Evolutionary conservation across 2,113 vertebrate species (phyloP).

Genomic region (Lagopus leucura): DNA sequence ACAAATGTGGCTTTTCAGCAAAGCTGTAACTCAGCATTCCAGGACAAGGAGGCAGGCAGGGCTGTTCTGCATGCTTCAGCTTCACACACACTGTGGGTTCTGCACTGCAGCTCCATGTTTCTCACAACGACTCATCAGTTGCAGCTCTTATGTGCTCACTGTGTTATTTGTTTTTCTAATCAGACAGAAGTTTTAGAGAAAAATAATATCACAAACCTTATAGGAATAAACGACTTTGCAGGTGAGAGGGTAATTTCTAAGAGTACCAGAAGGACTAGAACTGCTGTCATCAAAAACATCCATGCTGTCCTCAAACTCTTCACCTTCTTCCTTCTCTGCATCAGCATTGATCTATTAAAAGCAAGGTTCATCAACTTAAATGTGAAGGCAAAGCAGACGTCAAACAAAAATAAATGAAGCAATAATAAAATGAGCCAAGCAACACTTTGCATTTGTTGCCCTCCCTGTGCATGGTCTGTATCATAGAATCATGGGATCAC

Average conservation of each 20-base stretch:
- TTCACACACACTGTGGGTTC: not conserved
- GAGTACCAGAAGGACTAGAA: constrained; percentile 96
- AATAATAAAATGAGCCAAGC: not conserved
- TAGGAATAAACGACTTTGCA: constrained; percentile 99
- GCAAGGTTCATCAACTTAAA: not conserved
- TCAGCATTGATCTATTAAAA: constrained; percentile 85
- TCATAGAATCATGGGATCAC: too few relatives aligned
- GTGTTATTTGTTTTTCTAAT: not conserved
- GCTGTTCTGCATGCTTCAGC: not conserved
- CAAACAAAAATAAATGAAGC: not conserved
- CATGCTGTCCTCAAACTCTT: constrained; percentile 97
- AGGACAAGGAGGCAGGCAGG: not conserved
- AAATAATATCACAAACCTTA: constrained; percentile 81
- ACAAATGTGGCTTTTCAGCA: not conserved
- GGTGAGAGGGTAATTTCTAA: constrained; percentile 96
- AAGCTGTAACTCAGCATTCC: not conserved
- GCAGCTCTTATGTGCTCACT: not conserved
- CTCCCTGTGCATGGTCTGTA: not conserved
- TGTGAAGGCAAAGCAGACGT: not conserved
- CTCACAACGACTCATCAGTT: not conserved
- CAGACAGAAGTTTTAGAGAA: not conserved
- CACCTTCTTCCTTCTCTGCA: constrained; percentile 91
- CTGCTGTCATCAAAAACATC: constrained; percentile 97
- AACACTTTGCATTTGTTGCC: not conserved
- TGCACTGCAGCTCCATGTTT: not conserved